A percentile compares a stretch with the other conserved stretches of the same genome.
Conservation (phyloP, 2,113 vertebrate genomes). For the Scalopus aquaticus region DNA sequence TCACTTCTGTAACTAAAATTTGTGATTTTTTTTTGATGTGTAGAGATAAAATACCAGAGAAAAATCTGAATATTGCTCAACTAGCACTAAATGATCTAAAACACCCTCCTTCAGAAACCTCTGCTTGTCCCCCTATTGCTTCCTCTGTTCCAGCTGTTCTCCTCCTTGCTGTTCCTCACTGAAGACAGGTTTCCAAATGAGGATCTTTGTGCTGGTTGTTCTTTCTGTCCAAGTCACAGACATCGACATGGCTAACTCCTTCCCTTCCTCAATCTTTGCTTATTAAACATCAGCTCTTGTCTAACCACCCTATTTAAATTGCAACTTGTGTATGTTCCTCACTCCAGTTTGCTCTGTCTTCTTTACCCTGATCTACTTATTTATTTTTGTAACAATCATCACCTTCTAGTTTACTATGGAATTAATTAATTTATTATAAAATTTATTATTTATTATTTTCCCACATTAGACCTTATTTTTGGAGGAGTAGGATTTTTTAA, state of each 20-base stretch:
- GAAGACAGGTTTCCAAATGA: background rate
- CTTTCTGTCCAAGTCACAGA: background rate
- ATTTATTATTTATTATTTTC: background rate
- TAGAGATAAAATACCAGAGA: slow-evolving; percentile 22
- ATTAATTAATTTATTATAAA: background rate
- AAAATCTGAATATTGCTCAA: background rate
- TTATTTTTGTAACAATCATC: background rate
- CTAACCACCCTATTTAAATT: background rate
- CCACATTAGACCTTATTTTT: background rate
- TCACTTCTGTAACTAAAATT: background rate
- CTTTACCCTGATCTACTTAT: background rate
- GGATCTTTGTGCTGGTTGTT: background rate
- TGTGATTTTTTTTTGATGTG: background rate
- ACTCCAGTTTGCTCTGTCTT: background rate
- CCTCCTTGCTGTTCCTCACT: background rate
- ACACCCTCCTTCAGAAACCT: background rate
- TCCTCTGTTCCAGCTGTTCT: background rate
- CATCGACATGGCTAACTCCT: background rate
- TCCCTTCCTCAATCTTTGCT: background rate
- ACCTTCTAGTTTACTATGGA: background rate
- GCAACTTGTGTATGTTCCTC: background rate
- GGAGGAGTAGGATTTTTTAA: background rate
- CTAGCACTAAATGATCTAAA: background rate
- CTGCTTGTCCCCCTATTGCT: background rate
- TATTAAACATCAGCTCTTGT: background rate